phyloP scores from a whole-genome alignment of 2,888 invertebrate species.

The Crematogaster levior region DNA sequence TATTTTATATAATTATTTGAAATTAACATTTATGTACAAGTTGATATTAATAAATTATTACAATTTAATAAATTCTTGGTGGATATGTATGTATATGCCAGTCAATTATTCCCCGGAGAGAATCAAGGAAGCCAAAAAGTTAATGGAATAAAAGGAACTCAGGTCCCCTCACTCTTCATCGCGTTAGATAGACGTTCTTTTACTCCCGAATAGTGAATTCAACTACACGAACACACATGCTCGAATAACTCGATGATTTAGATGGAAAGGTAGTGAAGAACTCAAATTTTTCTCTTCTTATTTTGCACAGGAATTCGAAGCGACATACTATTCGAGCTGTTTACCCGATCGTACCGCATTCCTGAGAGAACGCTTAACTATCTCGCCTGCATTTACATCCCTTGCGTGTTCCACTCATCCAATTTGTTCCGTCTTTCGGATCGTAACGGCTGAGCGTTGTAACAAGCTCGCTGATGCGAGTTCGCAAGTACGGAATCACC shows the following conservation, averaged over 20 bases:
- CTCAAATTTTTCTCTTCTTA: slow-evolving; percentile 49
- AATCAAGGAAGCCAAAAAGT: slow-evolving; percentile 34
- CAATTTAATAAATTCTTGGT: not conserved
- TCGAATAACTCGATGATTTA: slow-evolving; percentile 60
- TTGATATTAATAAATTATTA: not conserved
- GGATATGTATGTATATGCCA: not conserved
- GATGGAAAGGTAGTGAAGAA: slow-evolving; percentile 37
- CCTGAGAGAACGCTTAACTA: slow-evolving; percentile 42
- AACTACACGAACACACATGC: slow-evolving; percentile 37
- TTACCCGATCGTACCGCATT: slow-evolving; percentile 61
- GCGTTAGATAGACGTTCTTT: slow-evolving; percentile 12
- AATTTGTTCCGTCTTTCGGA: slow-evolving; percentile 34
- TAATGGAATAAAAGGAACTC: slow-evolving; percentile 47
- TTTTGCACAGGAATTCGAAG: slow-evolving; percentile 9
- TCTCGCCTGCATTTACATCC: slow-evolving; percentile 46
- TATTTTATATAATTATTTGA: too few species aligned
- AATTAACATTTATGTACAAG: not conserved
- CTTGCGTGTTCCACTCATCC: not conserved
- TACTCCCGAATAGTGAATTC: slow-evolving; percentile 31
- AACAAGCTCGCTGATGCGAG: slow-evolving; percentile 64
- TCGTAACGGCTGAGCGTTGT: slow-evolving; percentile 51
- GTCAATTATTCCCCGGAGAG: slow-evolving; percentile 27
- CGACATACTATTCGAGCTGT: slow-evolving; percentile 62
- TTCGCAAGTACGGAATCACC: slow-evolving; percentile 66
- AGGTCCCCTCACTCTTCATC: slow-evolving; percentile 6